phyloP scores from a whole-genome alignment of 2,888 invertebrate genomes.

The Drosophila seclusa region DNA sequence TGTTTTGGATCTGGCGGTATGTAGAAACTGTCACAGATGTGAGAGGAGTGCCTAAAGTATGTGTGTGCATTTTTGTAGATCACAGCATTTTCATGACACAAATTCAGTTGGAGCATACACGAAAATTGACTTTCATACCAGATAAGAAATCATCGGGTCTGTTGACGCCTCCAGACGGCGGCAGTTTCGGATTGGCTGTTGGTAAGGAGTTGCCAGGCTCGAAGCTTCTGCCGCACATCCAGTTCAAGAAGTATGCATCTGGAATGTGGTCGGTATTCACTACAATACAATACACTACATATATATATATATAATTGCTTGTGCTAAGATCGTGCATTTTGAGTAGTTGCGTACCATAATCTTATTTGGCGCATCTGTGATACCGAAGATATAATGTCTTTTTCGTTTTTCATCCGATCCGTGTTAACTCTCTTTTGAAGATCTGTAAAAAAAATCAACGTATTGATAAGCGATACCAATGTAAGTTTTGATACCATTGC shows the following conservation, averaged over 20 bases:
- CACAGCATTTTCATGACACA: conserved; percentile 82
- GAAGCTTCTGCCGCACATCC: conserved; percentile 59
- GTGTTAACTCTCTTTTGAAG: neutral
- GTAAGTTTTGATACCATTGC: conserved; percentile 16
- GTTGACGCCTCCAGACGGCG: conserved; percentile 18
- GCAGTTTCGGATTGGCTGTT: conserved; percentile 26
- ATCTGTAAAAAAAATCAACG: neutral
- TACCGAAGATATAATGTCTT: neutral
- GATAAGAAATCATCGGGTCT: conserved; percentile 51
- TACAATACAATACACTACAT: conserved; percentile 9
- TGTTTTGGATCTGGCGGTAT: conserved; percentile 87
- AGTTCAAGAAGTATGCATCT: conserved; percentile 77
- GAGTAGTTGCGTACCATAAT: neutral
- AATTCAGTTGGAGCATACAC: conserved; percentile 83
- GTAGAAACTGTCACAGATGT: neutral
- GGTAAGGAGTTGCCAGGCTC: conserved; percentile 39
- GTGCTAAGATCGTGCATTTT: neutral
- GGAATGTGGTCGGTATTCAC: conserved; percentile 53
- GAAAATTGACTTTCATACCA: conserved; percentile 80
- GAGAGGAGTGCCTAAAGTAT: neutral
- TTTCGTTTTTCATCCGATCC: neutral
- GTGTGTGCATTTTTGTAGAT: conserved; percentile 60
- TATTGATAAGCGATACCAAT: neutral
- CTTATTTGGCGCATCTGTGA: neutral
- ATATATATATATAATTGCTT: neutral